These are phyloP conservation scores for Forbesichthys agassizii DNA, from an alignment of 2,113 vertebrate species.

Conservation along the genomic window DNA sequence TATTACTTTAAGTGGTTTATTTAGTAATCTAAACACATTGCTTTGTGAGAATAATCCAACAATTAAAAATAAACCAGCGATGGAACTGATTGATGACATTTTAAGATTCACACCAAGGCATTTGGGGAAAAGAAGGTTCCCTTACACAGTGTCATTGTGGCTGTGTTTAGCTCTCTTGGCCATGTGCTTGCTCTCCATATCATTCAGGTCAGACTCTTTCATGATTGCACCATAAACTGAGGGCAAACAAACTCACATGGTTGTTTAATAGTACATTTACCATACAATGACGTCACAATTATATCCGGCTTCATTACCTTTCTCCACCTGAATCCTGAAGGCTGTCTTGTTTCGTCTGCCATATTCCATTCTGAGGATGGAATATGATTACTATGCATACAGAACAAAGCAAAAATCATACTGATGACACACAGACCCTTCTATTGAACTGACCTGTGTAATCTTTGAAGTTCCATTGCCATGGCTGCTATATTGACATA, in stretches of 20 bases:
- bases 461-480: conserved; percentile 86
- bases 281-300: neutral
- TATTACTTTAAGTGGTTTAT: too few species aligned
- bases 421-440: neutral
- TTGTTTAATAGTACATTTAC: too few species aligned
- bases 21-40: too few species aligned
- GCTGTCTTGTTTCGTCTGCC: conserved; percentile 92
- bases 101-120: neutral
- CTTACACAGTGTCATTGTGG: conserved; percentile 79
- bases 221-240: conserved; percentile 83
- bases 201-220: conserved; percentile 74
- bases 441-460: conserved; percentile 80
- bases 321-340: conserved; percentile 93
- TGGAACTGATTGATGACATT: neutral
- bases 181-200: conserved; percentile 82
- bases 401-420: neutral
- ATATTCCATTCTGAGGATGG: conserved; percentile 83
- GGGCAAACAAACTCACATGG: conserved; percentile 15
- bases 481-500: conserved; percentile 85
- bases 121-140: neutral
- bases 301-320: conserved; percentile 75
- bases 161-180: conserved; percentile 83
- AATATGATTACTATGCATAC: neutral
- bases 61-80: too few species aligned
- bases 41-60: too few species aligned